Conservation (phyloP, 2,888 invertebrate genomes). For the Tetheella fluctuosa region DNA sequence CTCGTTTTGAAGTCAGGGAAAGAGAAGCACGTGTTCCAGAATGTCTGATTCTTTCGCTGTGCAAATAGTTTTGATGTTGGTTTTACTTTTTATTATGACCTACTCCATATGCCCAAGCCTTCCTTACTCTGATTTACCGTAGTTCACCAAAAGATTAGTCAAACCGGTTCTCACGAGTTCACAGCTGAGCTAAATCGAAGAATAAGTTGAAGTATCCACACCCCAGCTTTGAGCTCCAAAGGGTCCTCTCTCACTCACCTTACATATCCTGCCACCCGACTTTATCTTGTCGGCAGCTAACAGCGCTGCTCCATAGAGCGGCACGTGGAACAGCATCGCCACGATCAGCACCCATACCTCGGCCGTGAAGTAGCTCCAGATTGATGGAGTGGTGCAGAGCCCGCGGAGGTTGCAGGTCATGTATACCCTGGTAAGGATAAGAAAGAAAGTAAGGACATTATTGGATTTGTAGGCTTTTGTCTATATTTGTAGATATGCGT, state of each 20-base stretch:
- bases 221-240: too few relatives aligned
- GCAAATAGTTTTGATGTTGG: too few relatives aligned
- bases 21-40: too few relatives aligned
- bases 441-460: not conserved
- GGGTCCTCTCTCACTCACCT: constrained; percentile 42
- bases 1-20: too few relatives aligned
- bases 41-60: too few relatives aligned
- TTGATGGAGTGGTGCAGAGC: constrained; percentile 86
- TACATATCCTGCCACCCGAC: constrained; percentile 78
- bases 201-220: too few relatives aligned
- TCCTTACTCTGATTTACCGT: too few relatives aligned
- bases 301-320: constrained; percentile 86
- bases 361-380: constrained; percentile 87
- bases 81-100: too few relatives aligned
- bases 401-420: constrained; percentile 88
- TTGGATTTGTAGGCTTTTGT: not conserved
- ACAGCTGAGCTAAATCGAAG: too few relatives aligned
- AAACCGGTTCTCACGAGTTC: not conserved
- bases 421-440: constrained; percentile 83
- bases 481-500: too few relatives aligned
- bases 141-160: too few relatives aligned
- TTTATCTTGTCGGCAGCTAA: constrained; percentile 88
- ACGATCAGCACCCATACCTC: constrained; percentile 88
- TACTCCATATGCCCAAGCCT: too few relatives aligned
- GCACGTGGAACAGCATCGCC: constrained; percentile 87